phyloP scores from a whole-genome alignment of 2,113 vertebrate species.

The Burhinus bistriatus region DNA sequence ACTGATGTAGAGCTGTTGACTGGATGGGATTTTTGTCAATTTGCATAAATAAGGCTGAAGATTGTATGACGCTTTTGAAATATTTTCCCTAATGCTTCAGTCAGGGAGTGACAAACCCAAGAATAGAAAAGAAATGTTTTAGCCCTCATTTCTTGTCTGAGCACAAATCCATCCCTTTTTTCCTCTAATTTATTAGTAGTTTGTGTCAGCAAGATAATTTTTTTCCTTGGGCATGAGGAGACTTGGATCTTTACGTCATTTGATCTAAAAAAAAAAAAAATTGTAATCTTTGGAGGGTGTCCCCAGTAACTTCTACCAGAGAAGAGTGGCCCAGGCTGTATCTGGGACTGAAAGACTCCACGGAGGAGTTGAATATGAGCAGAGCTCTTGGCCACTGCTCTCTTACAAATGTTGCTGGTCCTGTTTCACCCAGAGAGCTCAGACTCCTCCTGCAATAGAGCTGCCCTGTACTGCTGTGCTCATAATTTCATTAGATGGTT shows the following conservation, averaged over 20 bases:
- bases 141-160: not conserved
- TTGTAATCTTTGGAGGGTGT: not conserved
- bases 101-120: not conserved
- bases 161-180: not conserved
- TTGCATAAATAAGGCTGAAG: not conserved
- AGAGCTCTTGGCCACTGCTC: not conserved
- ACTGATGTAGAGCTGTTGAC: not conserved
- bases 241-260: not conserved
- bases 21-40: not conserved
- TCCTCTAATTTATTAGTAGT: not conserved
- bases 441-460: not conserved
- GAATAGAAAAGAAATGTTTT: not conserved
- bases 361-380: not conserved
- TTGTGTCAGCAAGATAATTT: not conserved
- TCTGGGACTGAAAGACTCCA: not conserved
- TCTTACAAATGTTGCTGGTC: not conserved
- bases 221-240: not conserved
- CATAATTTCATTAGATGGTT: not conserved
- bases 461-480: not conserved
- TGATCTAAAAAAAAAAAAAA: not conserved
- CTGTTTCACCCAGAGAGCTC: not conserved
- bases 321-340: not conserved
- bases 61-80: not conserved
- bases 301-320: not conserved
- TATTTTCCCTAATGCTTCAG: not conserved